Base-by-base conservation (phyloP, 2,888 invertebrate genomes). In the Hydrotaea diabolus region DNA sequence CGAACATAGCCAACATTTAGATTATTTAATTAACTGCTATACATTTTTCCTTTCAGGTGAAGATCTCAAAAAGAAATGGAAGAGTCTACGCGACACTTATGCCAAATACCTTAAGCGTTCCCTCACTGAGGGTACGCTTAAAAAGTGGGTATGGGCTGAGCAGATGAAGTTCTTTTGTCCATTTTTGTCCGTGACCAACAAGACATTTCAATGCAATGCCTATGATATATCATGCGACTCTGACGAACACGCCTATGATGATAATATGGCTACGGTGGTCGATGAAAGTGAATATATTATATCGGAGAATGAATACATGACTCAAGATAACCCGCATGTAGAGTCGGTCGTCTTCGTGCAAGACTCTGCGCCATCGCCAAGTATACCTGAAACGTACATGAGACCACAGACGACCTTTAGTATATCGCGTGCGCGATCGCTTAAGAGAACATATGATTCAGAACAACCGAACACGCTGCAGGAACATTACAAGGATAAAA, bases 121-220 rank as follows among this genome's bases (percentile, higher is more conserved):
- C 23, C 0, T 17, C 5, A 19, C 23, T 3, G 69, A 69, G 5
- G 21, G n/a, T 2, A 11, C 8, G 13, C 9, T 21, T 19, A 69
- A 23, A 15, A 43, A 21, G 17, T 69, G 69, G 69, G 13, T 69
- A 69, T 69, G 69, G 69, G 69, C 69, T 4, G 46, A 21, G 1
- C 43, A 69, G 1, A 69, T 69, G 69, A 69, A 69, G 15, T 69
- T 46, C 46, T 69, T 69, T 23, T 46, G 17, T 23, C 69, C 69
- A 0, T 69, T 43, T 23, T 23, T 69, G 7, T 43, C 19, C 3
- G 46, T 23, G 4, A 46, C 19, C n/a, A 66, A 9, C 21, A 46
- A 19, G 17, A n/a, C 62, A 31, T 31, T 21, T 17, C 55, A 21
- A 57, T 8, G n/a, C 31, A 62, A 62, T 0, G 69, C 19, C 13